Percentiles rank a stretch among this genome's conserved stretches.
Conservation (phyloP, 2,888 invertebrate genomes). For the Ferrisia virgata region DNA sequence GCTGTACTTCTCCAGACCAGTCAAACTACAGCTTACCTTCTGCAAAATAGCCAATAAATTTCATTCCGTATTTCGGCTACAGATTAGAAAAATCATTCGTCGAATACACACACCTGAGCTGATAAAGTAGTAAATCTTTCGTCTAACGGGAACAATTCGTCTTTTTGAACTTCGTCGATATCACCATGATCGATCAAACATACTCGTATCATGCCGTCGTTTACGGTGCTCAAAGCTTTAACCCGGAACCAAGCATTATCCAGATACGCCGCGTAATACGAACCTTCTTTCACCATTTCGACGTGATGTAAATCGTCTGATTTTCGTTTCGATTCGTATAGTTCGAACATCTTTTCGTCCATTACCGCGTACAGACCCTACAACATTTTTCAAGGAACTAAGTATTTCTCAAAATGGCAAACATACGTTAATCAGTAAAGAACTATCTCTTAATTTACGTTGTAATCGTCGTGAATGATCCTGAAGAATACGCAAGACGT, state of each 20-base stretch:
- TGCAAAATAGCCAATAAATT: background rate
- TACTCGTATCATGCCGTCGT: background rate
- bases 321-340: background rate
- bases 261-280: background rate
- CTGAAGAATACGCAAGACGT: background rate
- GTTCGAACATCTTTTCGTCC: background rate
- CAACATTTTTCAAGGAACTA: background rate
- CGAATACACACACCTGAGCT: slow-evolving; percentile 23
- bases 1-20: background rate
- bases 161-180: background rate
- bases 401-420: background rate
- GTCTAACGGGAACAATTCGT: background rate
- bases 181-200: slow-evolving; percentile 15
- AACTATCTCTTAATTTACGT: background rate
- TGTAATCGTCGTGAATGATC: slow-evolving; percentile 28
- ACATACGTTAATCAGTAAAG: background rate
- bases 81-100: no score
- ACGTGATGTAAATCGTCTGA: background rate
- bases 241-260: slow-evolving; percentile 1
- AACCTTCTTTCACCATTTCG: slow-evolving; percentile 11
- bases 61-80: no score
- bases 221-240: background rate
- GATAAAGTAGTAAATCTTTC: background rate
- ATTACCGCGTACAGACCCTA: background rate
- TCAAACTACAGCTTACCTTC: slow-evolving; percentile 21